Evolutionary conservation across 1,140 invertebrate genomes (phyloP).

Genomic region (Eriocheir sinensis): DNA sequence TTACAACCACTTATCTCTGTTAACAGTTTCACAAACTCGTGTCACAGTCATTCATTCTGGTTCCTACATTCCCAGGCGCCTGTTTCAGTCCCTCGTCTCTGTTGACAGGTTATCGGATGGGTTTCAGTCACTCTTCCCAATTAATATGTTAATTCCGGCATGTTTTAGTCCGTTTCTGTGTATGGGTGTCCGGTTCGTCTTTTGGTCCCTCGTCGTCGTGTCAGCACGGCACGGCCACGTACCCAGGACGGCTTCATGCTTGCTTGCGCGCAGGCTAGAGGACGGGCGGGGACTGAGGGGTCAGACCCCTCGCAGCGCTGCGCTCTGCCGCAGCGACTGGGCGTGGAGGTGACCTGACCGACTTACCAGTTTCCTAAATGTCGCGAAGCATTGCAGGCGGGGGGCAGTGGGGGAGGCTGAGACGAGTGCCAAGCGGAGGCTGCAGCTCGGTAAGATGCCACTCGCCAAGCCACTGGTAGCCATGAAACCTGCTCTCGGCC

Average conservation of each 20-base stretch:
- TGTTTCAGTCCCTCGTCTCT: too few species aligned
- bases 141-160: too few species aligned
- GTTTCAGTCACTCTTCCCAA: too few species aligned
- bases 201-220: neutral
- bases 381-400: neutral
- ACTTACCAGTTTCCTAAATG: slow-evolving; percentile 5
- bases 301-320: neutral
- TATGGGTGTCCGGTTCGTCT: too few species aligned
- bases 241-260: slow-evolving; percentile 19
- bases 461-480: neutral
- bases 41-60: too few species aligned
- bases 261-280: neutral
- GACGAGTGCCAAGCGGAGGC: neutral
- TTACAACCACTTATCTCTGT: too few species aligned
- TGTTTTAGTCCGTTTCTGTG: too few species aligned
- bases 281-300: neutral
- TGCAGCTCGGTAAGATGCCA: neutral
- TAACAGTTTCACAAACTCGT: too few species aligned
- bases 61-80: too few species aligned
- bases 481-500: neutral
- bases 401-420: neutral
- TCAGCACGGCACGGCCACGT: neutral
- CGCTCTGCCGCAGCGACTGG: neutral
- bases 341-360: neutral
- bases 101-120: too few species aligned